Evolutionary conservation across 2,888 invertebrate genomes (phyloP).

Genomic region (Catocala nupta): DNA sequence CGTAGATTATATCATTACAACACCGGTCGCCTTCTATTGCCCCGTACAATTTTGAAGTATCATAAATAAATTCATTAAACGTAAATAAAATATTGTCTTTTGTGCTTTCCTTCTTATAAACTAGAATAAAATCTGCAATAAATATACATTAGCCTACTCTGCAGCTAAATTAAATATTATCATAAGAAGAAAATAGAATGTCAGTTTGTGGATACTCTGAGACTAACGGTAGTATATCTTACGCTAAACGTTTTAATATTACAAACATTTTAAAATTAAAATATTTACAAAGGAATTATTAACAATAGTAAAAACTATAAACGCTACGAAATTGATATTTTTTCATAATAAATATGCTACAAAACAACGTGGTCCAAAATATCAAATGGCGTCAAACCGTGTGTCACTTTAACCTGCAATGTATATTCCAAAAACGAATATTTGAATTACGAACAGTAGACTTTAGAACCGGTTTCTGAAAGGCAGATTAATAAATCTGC

Average conservation of each 20-base stretch:
- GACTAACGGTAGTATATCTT: conserved; percentile 58
- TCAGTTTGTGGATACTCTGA: conserved; percentile 58
- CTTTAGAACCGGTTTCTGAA: no score
- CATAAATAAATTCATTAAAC: conserved; percentile 74
- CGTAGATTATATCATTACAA: conserved; percentile 29
- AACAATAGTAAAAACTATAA: conserved; percentile 81
- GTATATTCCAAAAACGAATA: no score
- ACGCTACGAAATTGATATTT: conserved; percentile 81
- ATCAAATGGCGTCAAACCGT: conserved; percentile 67
- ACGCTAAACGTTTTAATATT: conserved; percentile 59
- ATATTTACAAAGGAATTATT: conserved; percentile 82
- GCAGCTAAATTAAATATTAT: conserved; percentile 65
- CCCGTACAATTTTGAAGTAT: conserved; percentile 60
- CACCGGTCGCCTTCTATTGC: conserved; percentile 61
- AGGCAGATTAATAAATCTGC: no score
- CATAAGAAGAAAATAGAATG: conserved; percentile 59
- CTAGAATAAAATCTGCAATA: conserved; percentile 77
- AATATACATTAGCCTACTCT: conserved; percentile 76
- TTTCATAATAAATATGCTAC: conserved; percentile 80
- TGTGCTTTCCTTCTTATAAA: conserved; percentile 75
- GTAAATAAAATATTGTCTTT: conserved; percentile 82
- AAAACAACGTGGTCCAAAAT: conserved; percentile 78
- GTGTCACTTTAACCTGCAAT: conserved; percentile 36
- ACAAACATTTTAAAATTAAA: conserved; percentile 73
- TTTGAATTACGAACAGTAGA: no score